Evolutionary conservation across 2,888 invertebrate species (phyloP), one percentile per base, ranked within the genome.

Genomic region (Clistopyga incitator): DNA sequence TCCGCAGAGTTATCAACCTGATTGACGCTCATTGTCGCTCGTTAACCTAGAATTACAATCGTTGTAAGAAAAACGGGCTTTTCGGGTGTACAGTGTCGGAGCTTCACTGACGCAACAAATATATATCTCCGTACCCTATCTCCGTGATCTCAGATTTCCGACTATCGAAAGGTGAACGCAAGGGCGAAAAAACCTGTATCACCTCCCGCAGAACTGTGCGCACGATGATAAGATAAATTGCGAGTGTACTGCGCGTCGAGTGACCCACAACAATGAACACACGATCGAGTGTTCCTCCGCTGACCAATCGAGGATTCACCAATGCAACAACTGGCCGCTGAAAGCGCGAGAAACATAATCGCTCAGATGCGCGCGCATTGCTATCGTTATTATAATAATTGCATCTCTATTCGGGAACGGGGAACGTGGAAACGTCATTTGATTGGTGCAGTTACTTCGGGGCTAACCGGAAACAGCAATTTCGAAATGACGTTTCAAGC

Each of bases 11-110:
- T 81, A 54, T 81, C 81, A 34, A 38, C 20, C 64, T 65, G 64
- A 81, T 75, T 81, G 20, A 45, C 78, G 71, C 67, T 84, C 84
- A 84, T 84, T 15, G 11, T 81, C 20, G 4, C 6, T 45, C n/a
- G 67, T 18, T 61, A 84, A 78, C 76, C 71, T 80, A 54, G 70
- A 70, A 78, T n/a, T 52, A 34, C 29, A 38, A 6, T 64, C 50
- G 8, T n/a, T n/a, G 20, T 38, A 54, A 67, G 11, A 38, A 56
- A 34, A 10, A 34, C 61, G 15, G 25, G 10, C 20, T n/a, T 50
- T 8, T 56, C 23, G 13, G n/a, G 38, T 34, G 18, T n/a, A 54
- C 13, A 18, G 11, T 13, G 47, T 67, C 34, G 29, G 34, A 15
- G 15, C 6, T 45, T 8, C 0, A 42, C 38, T 29, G 56, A 29